Conservation (phyloP, 2,797 vertebrate genomes). For the Onychomys leucogaster region DNA sequence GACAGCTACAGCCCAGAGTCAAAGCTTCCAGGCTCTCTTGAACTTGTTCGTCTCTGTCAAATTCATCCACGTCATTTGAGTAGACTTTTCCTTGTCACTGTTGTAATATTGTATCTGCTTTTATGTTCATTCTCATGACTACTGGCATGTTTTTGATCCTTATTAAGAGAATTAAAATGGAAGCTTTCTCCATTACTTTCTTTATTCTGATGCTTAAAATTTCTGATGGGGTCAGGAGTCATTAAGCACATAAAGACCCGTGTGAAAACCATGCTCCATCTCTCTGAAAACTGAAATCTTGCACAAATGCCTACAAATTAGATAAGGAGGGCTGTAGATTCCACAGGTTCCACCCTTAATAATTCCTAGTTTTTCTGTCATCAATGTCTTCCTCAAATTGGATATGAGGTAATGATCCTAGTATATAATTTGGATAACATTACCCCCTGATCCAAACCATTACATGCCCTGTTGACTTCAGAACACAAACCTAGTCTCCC, state of each 20-base stretch:
- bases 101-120: not conserved
- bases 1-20: not conserved
- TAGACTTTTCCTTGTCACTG: not conserved
- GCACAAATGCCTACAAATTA: not conserved
- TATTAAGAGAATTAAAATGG: constrained; percentile 33
- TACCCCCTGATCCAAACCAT: constrained; percentile 9
- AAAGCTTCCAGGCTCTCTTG: not conserved
- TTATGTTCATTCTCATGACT: not conserved
- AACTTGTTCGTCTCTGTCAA: constrained; percentile 13
- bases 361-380: not conserved
- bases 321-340: not conserved
- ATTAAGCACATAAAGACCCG: not conserved
- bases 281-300: constrained; percentile 37
- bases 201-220: not conserved
- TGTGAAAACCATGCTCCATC: not conserved
- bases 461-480: constrained; percentile 2
- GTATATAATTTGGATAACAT: not conserved
- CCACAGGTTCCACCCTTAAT: not conserved
- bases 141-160: not conserved
- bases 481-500: not conserved
- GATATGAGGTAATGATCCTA: not conserved
- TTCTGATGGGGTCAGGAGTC: not conserved
- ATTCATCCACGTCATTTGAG: not conserved
- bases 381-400: not conserved
- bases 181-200: not conserved